A percentile compares a stretch with the other conserved stretches of the same genome.
Evolutionary conservation across 2,888 invertebrate genomes (phyloP).

Genomic region (Mythimna pallens): DNA sequence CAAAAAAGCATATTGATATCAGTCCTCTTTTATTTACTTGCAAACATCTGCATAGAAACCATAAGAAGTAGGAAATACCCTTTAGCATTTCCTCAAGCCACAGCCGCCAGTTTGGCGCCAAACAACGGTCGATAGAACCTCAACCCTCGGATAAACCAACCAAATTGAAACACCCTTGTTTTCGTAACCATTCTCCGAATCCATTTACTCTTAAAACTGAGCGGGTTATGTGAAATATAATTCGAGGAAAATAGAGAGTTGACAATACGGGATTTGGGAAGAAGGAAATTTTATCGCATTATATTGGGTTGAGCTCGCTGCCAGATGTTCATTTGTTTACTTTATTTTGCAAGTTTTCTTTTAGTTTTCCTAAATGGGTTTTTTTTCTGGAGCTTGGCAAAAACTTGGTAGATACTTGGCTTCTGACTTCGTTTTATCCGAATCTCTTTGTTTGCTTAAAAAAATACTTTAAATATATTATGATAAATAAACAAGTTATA

Average conservation of each 20-base stretch:
- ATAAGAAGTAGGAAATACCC: constrained; percentile 51
- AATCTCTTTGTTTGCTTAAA: not conserved
- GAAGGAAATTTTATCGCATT: constrained; percentile 46
- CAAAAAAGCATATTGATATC: not conserved
- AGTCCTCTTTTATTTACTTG: not conserved
- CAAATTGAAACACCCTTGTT: constrained; percentile 35
- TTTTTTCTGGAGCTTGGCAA: not conserved
- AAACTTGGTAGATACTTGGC: not conserved
- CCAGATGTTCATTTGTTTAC: constrained; percentile 67
- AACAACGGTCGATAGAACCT: constrained; percentile 75
- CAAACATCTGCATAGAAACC: constrained; percentile 14
- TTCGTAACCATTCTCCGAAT: not conserved
- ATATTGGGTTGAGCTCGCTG: constrained; percentile 38
- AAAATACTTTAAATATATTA: not conserved
- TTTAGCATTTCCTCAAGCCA: constrained; percentile 61
- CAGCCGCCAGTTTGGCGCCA: constrained; percentile 78
- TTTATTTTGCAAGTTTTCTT: constrained; percentile 40
- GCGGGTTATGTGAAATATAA: constrained; percentile 51
- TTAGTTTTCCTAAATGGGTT: not conserved
- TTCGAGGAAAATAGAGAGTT: constrained; percentile 46
- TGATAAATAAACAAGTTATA: not conserved
- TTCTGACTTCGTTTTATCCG: not conserved
- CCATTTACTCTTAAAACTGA: constrained; percentile 8
- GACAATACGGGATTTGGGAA: constrained; percentile 6
- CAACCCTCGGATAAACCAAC: constrained; percentile 63